Evolutionary conservation across 2,113 vertebrate species (phyloP), one percentile per base, ranked within the genome.

Genomic region (Anolis carolinensis): DNA sequence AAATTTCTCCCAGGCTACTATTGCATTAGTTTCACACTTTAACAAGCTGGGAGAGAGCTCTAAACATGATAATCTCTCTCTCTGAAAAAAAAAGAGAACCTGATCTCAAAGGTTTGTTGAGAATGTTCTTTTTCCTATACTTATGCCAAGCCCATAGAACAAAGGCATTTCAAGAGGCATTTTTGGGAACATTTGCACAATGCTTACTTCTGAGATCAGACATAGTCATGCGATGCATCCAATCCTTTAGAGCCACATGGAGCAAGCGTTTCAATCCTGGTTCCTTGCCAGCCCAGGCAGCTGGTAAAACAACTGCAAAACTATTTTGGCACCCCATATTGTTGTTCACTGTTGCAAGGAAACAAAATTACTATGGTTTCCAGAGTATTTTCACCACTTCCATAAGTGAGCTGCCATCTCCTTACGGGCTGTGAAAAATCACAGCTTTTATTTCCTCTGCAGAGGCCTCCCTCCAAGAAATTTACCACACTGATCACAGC

Each of bases 291-390:
- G 27, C 9, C 72, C 72, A 63, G 21, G 50, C 70, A 86, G 77
- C 13, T 80, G 77, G n/a, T 34, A 65, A 21, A 52, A 72, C 78
- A 86, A 63, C 70, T 86, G 77, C 52, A 80, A 59, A 50, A 73
- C 36, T 80, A 32, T 79, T 78, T 73, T 80, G 77, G 21, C 36
- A 80, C 80, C 32, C 75, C 8, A 59, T 72, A 71, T n/a, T 80
- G 71, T 83, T 75, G 55, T 48, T 55, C 18, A 62, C 39, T 77
- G 44, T 68, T 84, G 27, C 30, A 84, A 77, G 62, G 30, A 50
- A 67, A 48, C 32, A 76, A 84, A 32, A 3, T 77, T 84, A 14
- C 34, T 74, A 52, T 39, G 8, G 10, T 82, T 83, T 83, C 13
- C 25, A 80, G 11, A 13, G 7, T 4, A 84, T 67, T 84, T 71